Base-by-base conservation (phyloP, 2,888 invertebrate species). In the Entomobrya multifasciata region DNA sequence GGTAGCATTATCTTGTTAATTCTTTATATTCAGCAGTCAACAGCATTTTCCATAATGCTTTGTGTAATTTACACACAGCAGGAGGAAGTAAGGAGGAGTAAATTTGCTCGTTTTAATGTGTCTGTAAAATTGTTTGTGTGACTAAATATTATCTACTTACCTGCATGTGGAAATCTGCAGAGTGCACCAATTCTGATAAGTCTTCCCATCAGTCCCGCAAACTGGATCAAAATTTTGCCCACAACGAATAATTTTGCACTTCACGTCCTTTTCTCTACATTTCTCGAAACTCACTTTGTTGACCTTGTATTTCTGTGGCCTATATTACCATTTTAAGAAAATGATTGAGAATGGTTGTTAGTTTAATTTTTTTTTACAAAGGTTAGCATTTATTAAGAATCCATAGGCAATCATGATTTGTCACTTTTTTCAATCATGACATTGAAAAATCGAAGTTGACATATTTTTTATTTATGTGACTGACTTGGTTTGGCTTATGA, bases 131-230 rank as follows among this genome's bases (percentile, higher is more conserved):
- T n/a, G n/a, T n/a, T 72, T 49, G 27, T 11, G 27, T 49, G 49
- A 72, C 17, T 62, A 30, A 27, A 15, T 6, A 41, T 65, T 22
- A 65, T 25, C 20, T 49, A 47, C 96, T 95, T 93, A 97, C 95
- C 97, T 93, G 92, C 98, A 97, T 67, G 96, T 95, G 22, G 97
- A 97, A 86, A 96, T 95, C 91, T 96, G 96, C 90, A 97, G 93
- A 88, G 95, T 95, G 92, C 97, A 97, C 91, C 96, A 95, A 92
- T 96, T 97, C 88, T 94, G 94, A 93, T 97, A 97, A 0, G 96
- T 96, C 89, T 95, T 95, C 17, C 97, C 97, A 91, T 97, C 97
- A 8, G 97, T 97, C 0, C 97, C 97, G 91, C 97, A 97, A n/a
- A 97, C 95, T 1, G 96, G 96, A 92, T 92, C 92, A 72, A 91